Evolutionary conservation across 2,888 invertebrate genomes (phyloP), one percentile per base, ranked within the genome.

Genomic region (Tubulanus polymorphus): DNA sequence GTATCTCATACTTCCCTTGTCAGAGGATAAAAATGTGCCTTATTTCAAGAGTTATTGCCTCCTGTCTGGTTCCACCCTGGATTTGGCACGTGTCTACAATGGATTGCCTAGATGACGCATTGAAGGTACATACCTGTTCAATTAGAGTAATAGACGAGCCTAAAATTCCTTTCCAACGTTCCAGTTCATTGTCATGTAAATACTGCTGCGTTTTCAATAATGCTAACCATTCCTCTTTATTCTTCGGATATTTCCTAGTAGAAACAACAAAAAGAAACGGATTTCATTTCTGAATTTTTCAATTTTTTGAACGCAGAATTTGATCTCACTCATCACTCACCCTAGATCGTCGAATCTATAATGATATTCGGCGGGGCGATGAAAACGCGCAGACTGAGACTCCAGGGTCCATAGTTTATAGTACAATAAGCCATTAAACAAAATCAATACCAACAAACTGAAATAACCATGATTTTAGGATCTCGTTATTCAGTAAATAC

Each of bases 221-320:
- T 64, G 85, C 83, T 56, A 89, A 83, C 92, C 92, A 93, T 74
- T 90, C 89, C 70, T 90, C 88, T 74, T 88, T 86, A 66, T 86
- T 85, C 70, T 86, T 85, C 28, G 90, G 89, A 55, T 87, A 84
- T 73, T 85, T 83, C 70, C 88, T 88, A 66, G 25, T 70, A 71
- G 56, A 55, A 49, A 47, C 48, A 37, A 56, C 25, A 46, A 51
- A 35, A 45, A 6, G 2, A 37, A 48, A 2, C 30, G 25, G 18
- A 30, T 1, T 28, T n/a, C 29, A 3, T 53, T n/a, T 20, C n/a
- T 26, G 49, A 30, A 23, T 60, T 48, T 27, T 37, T n/a, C 26
- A 23, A 29, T 37, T 32, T 62, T 57, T 47, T 26, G 47, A 37
- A 30, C 25, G 35, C 20, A 48, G 25, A 45, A 46, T 18, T 27